Evolutionary conservation across 2,888 invertebrate species (phyloP), one percentile per base, ranked within the genome.

Genomic region (Heliconius cydno): DNA sequence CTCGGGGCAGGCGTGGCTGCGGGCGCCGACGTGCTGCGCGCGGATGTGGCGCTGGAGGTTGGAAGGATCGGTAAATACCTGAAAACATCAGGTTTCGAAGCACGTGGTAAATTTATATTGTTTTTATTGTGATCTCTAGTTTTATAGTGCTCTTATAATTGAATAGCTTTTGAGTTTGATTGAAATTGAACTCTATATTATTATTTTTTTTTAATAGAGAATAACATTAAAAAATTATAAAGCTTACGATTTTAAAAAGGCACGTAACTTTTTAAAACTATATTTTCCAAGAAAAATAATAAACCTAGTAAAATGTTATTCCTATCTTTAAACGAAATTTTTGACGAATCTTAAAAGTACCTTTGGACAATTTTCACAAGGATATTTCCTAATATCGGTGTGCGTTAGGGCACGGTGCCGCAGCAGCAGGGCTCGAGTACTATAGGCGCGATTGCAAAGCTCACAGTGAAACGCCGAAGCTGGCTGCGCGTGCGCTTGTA

Each of bases 41-140:
- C 99, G 97, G 93, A 99, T 99, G 96, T 99, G 99, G 88, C 98
- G 97, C 96, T 99, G 99, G 86, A 99, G 96, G 95, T 98, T 98
- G 95, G 98, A 98, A 89, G 99, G 98, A 96, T 99, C 99, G 90
- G 98, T 98, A 96, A 99, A 99, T 92, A 98, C 97, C 97, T 98
- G 96, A 91, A 96, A 91, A 92, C 94, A 90, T 94, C 94, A 94
- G 94, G 94, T 93, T 93, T 94, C 94, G 93, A 90, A 84, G 82
- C 84, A 85, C 88, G 90, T 90, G 86, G 91, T 83, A 84, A 84
- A 83, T 84, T 84, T 83, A 77, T 79, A 71, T 80, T 77, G 30
- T 75, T 81, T 82, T 73, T 75, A 77, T 71, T 82, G 71, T 74
- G 13, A 34, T 46, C 25, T 52, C n/a, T 34, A 66, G 34, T 28